These are phyloP conservation scores for Serranus cabrilla DNA, from an alignment of 2,797 vertebrate genomes.

Conservation along the genomic window DNA sequence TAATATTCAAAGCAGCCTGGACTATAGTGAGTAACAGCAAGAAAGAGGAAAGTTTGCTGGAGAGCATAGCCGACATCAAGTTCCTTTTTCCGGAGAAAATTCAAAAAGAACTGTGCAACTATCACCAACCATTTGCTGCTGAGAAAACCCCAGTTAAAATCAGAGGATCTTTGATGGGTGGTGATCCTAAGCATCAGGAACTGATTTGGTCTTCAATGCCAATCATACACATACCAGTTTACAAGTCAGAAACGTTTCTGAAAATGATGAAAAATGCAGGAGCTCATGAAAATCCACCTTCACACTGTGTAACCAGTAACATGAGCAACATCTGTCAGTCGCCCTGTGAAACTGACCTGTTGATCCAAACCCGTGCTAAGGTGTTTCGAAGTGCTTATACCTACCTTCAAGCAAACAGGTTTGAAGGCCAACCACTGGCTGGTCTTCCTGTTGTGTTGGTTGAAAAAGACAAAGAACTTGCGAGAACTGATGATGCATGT, in stretches of 20 bases:
- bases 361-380: conserved; percentile 62
- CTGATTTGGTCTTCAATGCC: conserved; percentile 85
- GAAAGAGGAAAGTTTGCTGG: conserved; percentile 30
- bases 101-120: conserved; percentile 60
- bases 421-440: conserved; percentile 55
- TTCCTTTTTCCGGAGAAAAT: conserved; percentile 80
- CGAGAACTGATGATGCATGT: conserved; percentile 51
- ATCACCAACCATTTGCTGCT: conserved; percentile 69
- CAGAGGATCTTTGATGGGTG: conserved; percentile 77
- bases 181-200: conserved; percentile 37
- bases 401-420: conserved; percentile 57
- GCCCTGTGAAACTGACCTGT: conserved; percentile 48
- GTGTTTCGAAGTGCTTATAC: conserved; percentile 75
- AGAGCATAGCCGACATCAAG: conserved; percentile 74
- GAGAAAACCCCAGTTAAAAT: conserved; percentile 70
- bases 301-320: conserved; percentile 73
- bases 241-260: fast-evolving
- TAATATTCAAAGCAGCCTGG: conserved; percentile 53
- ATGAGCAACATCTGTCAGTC: conserved; percentile 79
- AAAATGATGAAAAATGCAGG: conserved; percentile 63
- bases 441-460: conserved; percentile 81
- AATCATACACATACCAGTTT: conserved; percentile 67
- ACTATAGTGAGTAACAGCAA: fast-evolving
- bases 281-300: conserved; percentile 70
- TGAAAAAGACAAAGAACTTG: conserved; percentile 76